A percentile compares a stretch with the other conserved stretches of the same genome.
These are phyloP conservation scores for Drosophila insularis DNA, from an alignment of 1,140 invertebrate genomes.

Conservation along the genomic window DNA sequence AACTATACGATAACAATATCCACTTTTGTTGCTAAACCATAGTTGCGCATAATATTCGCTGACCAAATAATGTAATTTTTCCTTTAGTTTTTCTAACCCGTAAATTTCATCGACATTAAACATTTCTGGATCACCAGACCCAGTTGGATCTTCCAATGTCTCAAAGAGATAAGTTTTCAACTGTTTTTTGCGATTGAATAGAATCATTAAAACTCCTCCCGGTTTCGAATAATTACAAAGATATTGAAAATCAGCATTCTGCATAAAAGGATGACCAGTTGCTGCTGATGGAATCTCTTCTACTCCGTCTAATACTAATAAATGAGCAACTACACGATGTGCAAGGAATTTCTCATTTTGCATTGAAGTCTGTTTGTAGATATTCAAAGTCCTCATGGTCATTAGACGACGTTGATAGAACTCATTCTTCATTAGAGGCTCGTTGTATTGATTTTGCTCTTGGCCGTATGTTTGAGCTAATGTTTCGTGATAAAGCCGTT, in stretches of 20 bases:
- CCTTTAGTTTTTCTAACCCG: conserved; percentile 17
- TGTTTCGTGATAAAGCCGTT: not conserved
- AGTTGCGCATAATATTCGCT: conserved; percentile 11
- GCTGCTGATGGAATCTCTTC: not conserved
- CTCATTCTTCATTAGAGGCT: conserved; percentile 18
- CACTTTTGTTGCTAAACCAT: not conserved
- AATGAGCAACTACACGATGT: conserved; percentile 22
- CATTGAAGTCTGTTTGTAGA: not conserved
- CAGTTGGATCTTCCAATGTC: not conserved
- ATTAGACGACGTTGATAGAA: conserved; percentile 26
- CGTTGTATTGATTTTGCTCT: conserved; percentile 6
- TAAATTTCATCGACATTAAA: conserved; percentile 50
- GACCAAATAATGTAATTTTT: conserved; percentile 1
- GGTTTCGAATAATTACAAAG: conserved; percentile 51
- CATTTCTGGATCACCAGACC: conserved; percentile 19
- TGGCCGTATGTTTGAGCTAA: not conserved
- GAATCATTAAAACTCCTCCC: conserved; percentile 30
- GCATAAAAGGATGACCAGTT: conserved; percentile 8
- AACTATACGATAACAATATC: not conserved
- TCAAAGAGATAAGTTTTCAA: conserved; percentile 31
- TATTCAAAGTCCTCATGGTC: conserved; percentile 29
- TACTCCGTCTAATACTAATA: conserved; percentile 40
- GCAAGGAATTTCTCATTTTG: not conserved
- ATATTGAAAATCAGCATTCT: conserved; percentile 46
- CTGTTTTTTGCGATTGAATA: conserved; percentile 30